Evolutionary conservation across 1,140 invertebrate genomes (phyloP), one percentile per base, ranked within the genome.

Genomic region (Chrysomallon squamiferum): DNA sequence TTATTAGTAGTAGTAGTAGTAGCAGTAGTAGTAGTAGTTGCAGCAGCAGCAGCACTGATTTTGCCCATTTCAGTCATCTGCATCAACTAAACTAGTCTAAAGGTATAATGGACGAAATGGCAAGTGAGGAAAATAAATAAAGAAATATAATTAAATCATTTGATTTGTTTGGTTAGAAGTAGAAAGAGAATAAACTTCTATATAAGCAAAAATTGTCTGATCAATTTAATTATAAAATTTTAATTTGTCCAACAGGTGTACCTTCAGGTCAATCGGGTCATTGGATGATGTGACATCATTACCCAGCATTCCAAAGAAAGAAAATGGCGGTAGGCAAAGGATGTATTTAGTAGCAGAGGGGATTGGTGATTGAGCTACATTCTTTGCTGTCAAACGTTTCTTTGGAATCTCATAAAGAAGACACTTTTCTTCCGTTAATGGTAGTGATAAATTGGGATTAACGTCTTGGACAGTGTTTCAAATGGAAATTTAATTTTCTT

Each of bases 21-120:
- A 43, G 58, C 20, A 43, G 29, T 18, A 59, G 58, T 18, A 59
- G 58, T 18, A 59, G 58, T 18, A 13, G 58, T 11, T 5, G 29
- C 6, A 59, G 58, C n/a, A 59, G 29, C 20, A 59, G 58, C n/a
- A 33, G 58, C 35, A 59, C 15, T 59, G 35, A 25, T 41, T 32
- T 18, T 59, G 3, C 15, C 35, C 1, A 25, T 59, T 2, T 18
- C 35, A 3, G 33, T 58, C 9, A 35, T 32, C 9, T 13, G 9
- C 9, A 35, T 32, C 13, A 15, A 29, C 9, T 13, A 9, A 58
- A 35, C 9, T n/a, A 43, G n/a, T n/a, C 32, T 29, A 35, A 9
- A 32, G 30, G 13, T 11, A 35, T 25, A 58, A 35, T 58, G 11
- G 22, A 29, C 9, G 22, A 29, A 58, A 35, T 32, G 32, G 11